Percentiles rank a stretch among this genome's conserved stretches.
Evolutionary conservation across 2,113 vertebrate species (phyloP).

Genomic region (Tringa solitaria): DNA sequence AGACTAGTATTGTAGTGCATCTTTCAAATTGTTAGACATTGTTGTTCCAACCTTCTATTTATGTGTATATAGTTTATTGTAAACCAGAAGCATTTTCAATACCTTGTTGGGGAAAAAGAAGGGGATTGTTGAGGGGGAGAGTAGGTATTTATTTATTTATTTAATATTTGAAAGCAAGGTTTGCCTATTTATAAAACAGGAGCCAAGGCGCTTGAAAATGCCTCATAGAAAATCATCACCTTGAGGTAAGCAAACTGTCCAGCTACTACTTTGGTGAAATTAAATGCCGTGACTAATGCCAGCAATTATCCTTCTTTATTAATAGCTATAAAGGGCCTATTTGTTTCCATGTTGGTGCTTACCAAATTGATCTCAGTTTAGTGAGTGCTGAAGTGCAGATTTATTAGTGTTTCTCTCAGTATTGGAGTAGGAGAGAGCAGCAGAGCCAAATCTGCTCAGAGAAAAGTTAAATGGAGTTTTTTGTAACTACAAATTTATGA

Average conservation of each 20-base stretch:
- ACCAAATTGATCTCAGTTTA: conserved; percentile 49
- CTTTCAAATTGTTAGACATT: background rate
- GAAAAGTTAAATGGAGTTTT: background rate
- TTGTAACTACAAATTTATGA: background rate
- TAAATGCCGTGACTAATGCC: conserved; percentile 58
- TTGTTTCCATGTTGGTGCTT: conserved; percentile 61
- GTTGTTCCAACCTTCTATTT: background rate
- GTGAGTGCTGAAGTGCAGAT: conserved; percentile 15
- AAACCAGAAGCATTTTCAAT: background rate
- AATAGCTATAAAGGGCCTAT: conserved; percentile 52
- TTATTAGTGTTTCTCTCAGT: conserved; percentile 15
- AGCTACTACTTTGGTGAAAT: conserved; percentile 28
- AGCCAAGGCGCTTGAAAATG: conserved; percentile 6
- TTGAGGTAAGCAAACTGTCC: conserved; percentile 39
- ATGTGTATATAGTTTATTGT: background rate
- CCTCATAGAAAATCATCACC: conserved; percentile 34
- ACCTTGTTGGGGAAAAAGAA: background rate
- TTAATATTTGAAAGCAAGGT: background rate
- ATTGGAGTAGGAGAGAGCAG: background rate
- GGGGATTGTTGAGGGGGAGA: background rate
- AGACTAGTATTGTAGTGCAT: background rate
- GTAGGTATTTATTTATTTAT: background rate
- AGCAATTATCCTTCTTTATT: conserved; percentile 60
- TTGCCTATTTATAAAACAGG: conserved; percentile 36
- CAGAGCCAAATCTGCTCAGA: background rate